Evolutionary conservation across 2,113 vertebrate species (phyloP).

Genomic region (Mugil cephalus): DNA sequence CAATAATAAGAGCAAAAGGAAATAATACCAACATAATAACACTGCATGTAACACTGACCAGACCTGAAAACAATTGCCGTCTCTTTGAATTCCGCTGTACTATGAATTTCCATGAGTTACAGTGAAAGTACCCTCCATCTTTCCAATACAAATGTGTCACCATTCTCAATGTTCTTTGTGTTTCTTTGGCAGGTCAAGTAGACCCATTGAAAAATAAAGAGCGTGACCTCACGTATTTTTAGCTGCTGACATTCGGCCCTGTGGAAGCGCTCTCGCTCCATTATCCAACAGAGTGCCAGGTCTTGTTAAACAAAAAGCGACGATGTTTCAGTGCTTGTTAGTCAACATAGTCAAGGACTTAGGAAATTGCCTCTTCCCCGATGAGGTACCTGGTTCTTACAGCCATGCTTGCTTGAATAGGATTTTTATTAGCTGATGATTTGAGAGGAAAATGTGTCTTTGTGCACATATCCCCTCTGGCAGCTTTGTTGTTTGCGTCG

Average conservation of each 20-base stretch:
- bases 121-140: not conserved
- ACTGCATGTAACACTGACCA: not conserved
- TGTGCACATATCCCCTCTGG: constrained; percentile 63
- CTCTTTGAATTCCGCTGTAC: not conserved
- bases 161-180: constrained; percentile 3
- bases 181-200: constrained; percentile 9
- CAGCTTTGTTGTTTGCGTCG: constrained; percentile 38
- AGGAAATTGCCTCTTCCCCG: not conserved
- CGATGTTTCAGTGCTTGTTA: constrained; percentile 54
- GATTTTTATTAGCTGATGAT: constrained; percentile 55
- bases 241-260: not conserved
- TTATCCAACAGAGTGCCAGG: constrained; percentile 24
- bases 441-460: constrained; percentile 51
- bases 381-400: constrained; percentile 3
- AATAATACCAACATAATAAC: too few relatives aligned
- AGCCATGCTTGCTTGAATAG: not conserved
- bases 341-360: constrained; percentile 44
- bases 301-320: constrained; percentile 60
- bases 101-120: not conserved
- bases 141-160: constrained; percentile 5
- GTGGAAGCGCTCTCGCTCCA: constrained; percentile 41
- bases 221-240: constrained; percentile 39
- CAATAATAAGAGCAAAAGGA: too few relatives aligned
- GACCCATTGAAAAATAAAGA: not conserved
- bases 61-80: constrained; percentile 21